A percentile compares a stretch with the other conserved stretches of the same genome.
phyloP scores from a whole-genome alignment of 2,113 vertebrate species.

The Cacatua alba region DNA sequence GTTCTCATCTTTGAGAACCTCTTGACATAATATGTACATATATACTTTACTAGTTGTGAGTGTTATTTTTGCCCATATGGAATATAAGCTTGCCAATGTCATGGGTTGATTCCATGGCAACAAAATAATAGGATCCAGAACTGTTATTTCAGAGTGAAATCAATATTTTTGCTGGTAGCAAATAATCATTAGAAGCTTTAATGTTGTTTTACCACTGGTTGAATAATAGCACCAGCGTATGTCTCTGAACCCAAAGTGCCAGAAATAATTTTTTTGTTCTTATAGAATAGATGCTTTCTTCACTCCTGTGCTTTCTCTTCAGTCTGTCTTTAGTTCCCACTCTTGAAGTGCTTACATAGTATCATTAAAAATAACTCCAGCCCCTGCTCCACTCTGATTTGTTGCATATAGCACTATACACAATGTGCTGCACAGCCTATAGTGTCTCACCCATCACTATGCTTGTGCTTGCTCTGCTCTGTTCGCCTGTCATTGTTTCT shows the following conservation, averaged over 20 bases:
- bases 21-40: neutral
- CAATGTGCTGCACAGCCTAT: neutral
- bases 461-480: neutral
- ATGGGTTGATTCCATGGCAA: neutral
- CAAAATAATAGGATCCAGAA: neutral
- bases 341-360: neutral
- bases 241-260: neutral
- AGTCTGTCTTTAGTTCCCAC: neutral
- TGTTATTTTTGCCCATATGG: neutral
- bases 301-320: neutral
- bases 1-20: neutral
- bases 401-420: neutral
- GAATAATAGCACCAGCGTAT: neutral
- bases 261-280: neutral
- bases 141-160: neutral
- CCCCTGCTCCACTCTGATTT: neutral
- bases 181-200: constrained; percentile 2
- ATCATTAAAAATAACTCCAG: neutral
- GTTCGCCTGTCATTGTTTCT: neutral
- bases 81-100: neutral
- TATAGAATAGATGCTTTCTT: neutral
- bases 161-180: neutral
- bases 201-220: neutral
- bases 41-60: neutral
- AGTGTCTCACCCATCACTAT: neutral